phyloP scores from a whole-genome alignment of 2,888 invertebrate genomes.

The Andrena chrysosceles region DNA sequence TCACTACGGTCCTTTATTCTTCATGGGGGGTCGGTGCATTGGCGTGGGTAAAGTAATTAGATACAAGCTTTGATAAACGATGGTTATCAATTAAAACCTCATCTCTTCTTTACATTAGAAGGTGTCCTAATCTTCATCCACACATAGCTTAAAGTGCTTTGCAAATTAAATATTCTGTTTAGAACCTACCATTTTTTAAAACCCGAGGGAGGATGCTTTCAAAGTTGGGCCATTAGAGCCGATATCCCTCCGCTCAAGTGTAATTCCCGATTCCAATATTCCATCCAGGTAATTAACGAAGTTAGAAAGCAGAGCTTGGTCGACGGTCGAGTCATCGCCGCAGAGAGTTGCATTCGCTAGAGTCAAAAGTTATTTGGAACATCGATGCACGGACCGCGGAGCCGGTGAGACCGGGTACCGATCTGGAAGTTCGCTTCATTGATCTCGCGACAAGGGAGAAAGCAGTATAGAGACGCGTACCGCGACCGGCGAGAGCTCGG shows the following conservation, averaged over 20 bases:
- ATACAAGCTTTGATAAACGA: slow-evolving; percentile 8
- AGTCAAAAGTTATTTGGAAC: slow-evolving; percentile 23
- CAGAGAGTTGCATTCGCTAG: background rate
- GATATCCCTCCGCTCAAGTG: background rate
- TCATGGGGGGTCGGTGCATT: background rate
- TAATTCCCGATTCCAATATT: slow-evolving; percentile 35
- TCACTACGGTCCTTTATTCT: slow-evolving; percentile 48
- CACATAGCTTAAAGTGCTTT: background rate
- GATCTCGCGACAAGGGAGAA: slow-evolving; percentile 34
- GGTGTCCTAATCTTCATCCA: background rate
- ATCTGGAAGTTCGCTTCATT: slow-evolving; percentile 34
- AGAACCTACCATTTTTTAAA: background rate
- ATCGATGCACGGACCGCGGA: slow-evolving; percentile 6
- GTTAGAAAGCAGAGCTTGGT: slow-evolving; percentile 2
- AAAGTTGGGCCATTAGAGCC: background rate
- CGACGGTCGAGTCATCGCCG: background rate
- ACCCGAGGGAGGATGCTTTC: background rate
- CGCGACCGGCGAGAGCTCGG: background rate
- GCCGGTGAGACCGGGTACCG: slow-evolving; percentile 6
- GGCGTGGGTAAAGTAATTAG: slow-evolving; percentile 29
- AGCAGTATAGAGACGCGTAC: slow-evolving; percentile 6
- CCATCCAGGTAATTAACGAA: slow-evolving; percentile 37
- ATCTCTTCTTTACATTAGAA: background rate
- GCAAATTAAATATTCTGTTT: background rate
- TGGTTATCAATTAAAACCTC: slow-evolving; percentile 21